A percentile compares a stretch with the other conserved stretches of the same genome.
phyloP scores from a whole-genome alignment of 2,797 vertebrate species.

The Fistularia commersonii region DNA sequence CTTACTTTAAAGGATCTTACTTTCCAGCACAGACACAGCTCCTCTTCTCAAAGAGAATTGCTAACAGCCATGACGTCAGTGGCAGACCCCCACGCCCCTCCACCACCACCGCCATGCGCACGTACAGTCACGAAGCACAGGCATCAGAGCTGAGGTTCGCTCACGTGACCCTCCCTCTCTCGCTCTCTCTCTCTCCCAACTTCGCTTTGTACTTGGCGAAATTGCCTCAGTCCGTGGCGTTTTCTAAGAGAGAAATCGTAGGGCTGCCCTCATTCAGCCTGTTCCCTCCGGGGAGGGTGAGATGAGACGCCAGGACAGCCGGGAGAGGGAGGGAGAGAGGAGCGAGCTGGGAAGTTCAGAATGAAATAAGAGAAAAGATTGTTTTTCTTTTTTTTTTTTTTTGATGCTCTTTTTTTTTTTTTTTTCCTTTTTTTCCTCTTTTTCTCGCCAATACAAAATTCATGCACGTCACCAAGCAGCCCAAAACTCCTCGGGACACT shows the following conservation, averaged over 20 bases:
- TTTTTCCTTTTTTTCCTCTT: no score
- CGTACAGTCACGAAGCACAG: constrained; percentile 43
- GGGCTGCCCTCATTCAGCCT: constrained; percentile 71
- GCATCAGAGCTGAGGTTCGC: constrained; percentile 55
- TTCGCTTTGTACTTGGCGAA: constrained; percentile 20
- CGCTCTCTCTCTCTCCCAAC: no score
- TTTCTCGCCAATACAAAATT: constrained; percentile 14
- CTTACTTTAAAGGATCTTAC: constrained; percentile 19
- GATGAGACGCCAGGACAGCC: background rate
- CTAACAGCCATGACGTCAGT: constrained; percentile 54
- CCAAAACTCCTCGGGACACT: background rate
- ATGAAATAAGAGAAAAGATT: background rate
- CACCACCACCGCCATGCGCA: constrained; percentile 11
- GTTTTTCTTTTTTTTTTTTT: no score
- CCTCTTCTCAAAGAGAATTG: constrained; percentile 67
- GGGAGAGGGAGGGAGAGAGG: constrained; percentile 3
- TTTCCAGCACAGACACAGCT: constrained; percentile 33
- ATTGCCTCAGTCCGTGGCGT: constrained; percentile 22
- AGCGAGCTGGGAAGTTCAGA: constrained; percentile 7
- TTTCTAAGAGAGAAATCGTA: constrained; percentile 26
- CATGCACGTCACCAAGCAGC: background rate
- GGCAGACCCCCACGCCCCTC: constrained; percentile 19
- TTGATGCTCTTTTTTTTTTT: background rate
- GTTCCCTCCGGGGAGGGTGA: constrained; percentile 28
- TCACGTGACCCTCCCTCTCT: no score